A percentile compares a stretch with the other conserved stretches of the same genome.
Conservation (phyloP, 2,888 invertebrate species). For the Trilocha varians region DNA sequence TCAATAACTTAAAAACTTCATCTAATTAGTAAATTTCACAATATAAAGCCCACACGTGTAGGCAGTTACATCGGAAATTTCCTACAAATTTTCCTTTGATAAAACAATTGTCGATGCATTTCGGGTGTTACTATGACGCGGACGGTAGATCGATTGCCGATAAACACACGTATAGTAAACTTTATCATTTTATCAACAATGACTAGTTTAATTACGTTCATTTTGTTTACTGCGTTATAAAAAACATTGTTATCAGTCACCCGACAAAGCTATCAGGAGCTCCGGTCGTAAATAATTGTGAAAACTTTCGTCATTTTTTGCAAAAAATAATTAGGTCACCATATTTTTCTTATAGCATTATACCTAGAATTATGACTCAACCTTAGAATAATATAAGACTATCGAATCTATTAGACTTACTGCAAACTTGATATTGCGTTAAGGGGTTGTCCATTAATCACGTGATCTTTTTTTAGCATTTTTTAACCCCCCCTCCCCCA, state of each 20-base stretch:
- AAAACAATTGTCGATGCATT: conserved; percentile 3
- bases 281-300: too few species aligned
- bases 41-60: not conserved
- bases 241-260: not conserved
- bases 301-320: too few species aligned
- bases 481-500: too few species aligned
- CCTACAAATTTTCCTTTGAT: not conserved
- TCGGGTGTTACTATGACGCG: conserved; percentile 4
- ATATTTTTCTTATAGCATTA: too few species aligned
- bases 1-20: not conserved
- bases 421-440: too few species aligned
- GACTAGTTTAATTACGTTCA: conserved; percentile 3
- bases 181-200: conserved; percentile 3
- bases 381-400: too few species aligned
- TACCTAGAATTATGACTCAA: too few species aligned
- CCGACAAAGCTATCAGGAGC: too few species aligned
- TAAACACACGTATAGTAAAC: conserved; percentile 1
- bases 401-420: too few species aligned
- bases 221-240: not conserved
- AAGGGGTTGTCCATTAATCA: too few species aligned
- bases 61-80: conserved; percentile 1
- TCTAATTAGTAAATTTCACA: not conserved
- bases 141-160: conserved; percentile 4
- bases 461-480: too few species aligned
- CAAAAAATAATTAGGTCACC: too few species aligned